Percentiles rank a stretch among this genome's conserved stretches.
Conservation (phyloP, 2,113 vertebrate genomes). For the Phrynosoma platyrhinos region DNA sequence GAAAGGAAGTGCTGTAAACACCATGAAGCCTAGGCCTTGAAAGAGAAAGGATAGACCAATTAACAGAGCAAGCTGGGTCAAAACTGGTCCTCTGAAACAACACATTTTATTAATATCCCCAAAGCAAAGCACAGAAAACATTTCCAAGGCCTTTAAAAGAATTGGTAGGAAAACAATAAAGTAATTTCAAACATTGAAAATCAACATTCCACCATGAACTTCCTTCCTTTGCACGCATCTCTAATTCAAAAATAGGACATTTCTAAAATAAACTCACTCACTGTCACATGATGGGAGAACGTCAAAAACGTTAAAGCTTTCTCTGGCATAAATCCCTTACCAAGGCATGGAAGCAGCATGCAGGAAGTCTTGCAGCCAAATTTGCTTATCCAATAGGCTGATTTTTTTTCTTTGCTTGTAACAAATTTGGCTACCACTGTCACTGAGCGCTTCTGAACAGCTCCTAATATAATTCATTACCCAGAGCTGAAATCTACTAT, state of each 20-base stretch:
- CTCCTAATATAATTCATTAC: background rate
- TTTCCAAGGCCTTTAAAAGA: conserved; percentile 31
- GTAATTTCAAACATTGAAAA: conserved; percentile 28
- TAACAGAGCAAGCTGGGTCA: background rate
- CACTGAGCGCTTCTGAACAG: background rate
- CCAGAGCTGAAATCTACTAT: conserved; percentile 45
- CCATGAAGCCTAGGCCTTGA: background rate
- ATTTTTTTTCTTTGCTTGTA: background rate
- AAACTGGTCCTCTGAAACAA: conserved; percentile 4
- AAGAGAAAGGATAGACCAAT: background rate
- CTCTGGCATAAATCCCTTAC: conserved; percentile 48
- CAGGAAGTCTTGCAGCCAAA: conserved; percentile 60
- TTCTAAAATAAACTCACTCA: conserved; percentile 48
- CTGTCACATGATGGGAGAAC: conserved; percentile 38
- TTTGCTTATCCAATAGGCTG: conserved; percentile 41
- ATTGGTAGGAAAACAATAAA: conserved; percentile 39
- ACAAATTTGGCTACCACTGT: rapidly evolving
- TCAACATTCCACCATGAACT: background rate
- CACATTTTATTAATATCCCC: conserved; percentile 70
- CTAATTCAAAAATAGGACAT: conserved; percentile 44
- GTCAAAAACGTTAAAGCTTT: conserved; percentile 64
- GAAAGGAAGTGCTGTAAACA: background rate
- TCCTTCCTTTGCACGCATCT: conserved; percentile 12
- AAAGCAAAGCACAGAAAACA: conserved; percentile 53
- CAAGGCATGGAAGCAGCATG: conserved; percentile 42